Conservation (phyloP, 2,888 invertebrate genomes). For the Chymomyza caudatula region DNA sequence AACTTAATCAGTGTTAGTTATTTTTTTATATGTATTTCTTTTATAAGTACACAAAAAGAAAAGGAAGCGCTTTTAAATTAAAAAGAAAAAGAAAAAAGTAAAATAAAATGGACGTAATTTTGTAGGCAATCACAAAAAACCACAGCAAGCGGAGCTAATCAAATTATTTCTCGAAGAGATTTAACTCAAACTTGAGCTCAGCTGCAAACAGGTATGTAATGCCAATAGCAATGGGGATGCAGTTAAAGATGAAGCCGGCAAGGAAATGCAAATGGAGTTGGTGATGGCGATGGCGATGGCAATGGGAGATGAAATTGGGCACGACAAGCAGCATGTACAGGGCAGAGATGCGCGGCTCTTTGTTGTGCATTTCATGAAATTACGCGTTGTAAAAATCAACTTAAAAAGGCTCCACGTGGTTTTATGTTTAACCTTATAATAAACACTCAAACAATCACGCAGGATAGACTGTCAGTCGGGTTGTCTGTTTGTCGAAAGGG, state of each 20-base stretch:
- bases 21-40: not conserved
- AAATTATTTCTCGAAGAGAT: constrained; percentile 41
- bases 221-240: not conserved
- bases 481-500: not conserved
- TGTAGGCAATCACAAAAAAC: constrained; percentile 34
- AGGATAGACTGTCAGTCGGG: not conserved
- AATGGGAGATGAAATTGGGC: not conserved
- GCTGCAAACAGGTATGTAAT: constrained; percentile 9
- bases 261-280: not conserved
- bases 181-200: not conserved
- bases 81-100: constrained; percentile 22
- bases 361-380: constrained; percentile 45
- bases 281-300: not conserved
- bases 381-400: constrained; percentile 66
- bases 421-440: constrained; percentile 43
- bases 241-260: not conserved
- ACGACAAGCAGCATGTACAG: constrained; percentile 8
- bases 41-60: not conserved
- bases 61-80: constrained; percentile 40
- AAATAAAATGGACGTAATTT: constrained; percentile 18
- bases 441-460: not conserved
- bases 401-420: constrained; percentile 66
- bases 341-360: constrained; percentile 28
- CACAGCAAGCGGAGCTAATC: constrained; percentile 60
- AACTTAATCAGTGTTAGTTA: not conserved